phyloP scores from a whole-genome alignment of 1,140 invertebrate genomes.

The Teleogryllus occipitalis region DNA sequence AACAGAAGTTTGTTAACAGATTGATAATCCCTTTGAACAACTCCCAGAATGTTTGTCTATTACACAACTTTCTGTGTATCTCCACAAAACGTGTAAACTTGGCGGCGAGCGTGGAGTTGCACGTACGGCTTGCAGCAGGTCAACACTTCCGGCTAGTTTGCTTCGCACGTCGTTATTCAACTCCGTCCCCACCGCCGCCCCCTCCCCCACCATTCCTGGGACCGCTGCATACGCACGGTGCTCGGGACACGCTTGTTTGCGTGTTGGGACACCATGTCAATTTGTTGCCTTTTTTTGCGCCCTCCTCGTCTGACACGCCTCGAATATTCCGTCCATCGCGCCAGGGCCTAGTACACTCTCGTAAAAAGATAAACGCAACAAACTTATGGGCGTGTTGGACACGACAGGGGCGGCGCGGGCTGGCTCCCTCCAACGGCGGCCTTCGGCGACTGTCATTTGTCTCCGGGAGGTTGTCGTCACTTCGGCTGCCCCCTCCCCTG shows the following conservation, averaged over 20 bases:
- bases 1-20: too few species aligned
- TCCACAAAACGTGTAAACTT: too few species aligned
- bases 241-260: not conserved
- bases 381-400: conserved; percentile 3
- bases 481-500: too few species aligned
- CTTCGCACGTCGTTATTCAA: not conserved
- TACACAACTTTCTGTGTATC: too few species aligned
- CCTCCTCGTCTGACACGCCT: not conserved
- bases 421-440: not conserved
- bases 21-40: too few species aligned
- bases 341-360: not conserved
- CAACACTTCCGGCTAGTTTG: not conserved
- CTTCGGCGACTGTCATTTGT: not conserved
- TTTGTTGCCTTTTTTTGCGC: not conserved
- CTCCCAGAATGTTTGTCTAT: too few species aligned
- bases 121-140: not conserved
- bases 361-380: conserved; percentile 5
- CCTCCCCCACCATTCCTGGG: not conserved
- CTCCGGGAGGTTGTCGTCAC: not conserved
- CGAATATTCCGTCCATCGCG: not conserved
- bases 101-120: too few species aligned
- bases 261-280: not conserved
- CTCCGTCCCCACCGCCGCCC: too few species aligned
- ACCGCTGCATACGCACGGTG: not conserved
- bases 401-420: not conserved